These are phyloP conservation scores for Sebastes vulpes DNA, from an alignment of 2,797 vertebrate species.

Conservation along the genomic window DNA sequence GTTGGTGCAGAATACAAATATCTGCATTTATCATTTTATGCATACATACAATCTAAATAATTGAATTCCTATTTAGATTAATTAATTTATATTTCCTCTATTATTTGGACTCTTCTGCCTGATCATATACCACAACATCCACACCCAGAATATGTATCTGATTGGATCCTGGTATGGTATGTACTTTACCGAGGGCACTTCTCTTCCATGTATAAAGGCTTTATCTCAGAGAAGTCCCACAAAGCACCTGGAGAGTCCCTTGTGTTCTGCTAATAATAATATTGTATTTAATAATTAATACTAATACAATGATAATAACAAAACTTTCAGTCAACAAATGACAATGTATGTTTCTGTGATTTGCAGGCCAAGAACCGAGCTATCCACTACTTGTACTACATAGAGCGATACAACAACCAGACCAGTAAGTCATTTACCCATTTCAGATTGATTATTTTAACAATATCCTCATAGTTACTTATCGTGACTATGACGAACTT, in stretches of 20 bases:
- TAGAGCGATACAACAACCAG: constrained; percentile 91
- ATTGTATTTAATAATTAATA: not conserved
- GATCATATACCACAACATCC: not conserved
- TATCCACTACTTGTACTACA: constrained; percentile 88
- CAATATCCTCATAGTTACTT: not conserved
- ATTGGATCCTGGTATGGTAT: not conserved
- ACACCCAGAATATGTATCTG: not conserved
- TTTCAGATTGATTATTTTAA: not conserved
- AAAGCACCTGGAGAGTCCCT: not conserved
- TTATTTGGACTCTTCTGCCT: not conserved
- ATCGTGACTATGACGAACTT: accelerated
- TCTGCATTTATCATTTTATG: not conserved
- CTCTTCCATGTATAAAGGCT: not conserved
- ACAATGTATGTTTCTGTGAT: not conserved
- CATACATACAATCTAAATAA: not conserved
- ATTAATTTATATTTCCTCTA: too few species aligned
- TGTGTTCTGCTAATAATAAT: not conserved
- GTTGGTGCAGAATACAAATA: not conserved
- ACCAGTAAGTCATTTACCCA: constrained; percentile 89
- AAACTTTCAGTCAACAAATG: not conserved
- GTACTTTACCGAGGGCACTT: not conserved
- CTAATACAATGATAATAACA: not conserved
- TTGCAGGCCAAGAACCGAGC: constrained; percentile 95
- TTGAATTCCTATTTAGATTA: not conserved
- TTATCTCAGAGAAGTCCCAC: not conserved